A percentile compares a stretch with the other conserved stretches of the same genome.
These are phyloP conservation scores for Struthidea cinerea DNA, from an alignment of 2,113 vertebrate species.

Conservation along the genomic window DNA sequence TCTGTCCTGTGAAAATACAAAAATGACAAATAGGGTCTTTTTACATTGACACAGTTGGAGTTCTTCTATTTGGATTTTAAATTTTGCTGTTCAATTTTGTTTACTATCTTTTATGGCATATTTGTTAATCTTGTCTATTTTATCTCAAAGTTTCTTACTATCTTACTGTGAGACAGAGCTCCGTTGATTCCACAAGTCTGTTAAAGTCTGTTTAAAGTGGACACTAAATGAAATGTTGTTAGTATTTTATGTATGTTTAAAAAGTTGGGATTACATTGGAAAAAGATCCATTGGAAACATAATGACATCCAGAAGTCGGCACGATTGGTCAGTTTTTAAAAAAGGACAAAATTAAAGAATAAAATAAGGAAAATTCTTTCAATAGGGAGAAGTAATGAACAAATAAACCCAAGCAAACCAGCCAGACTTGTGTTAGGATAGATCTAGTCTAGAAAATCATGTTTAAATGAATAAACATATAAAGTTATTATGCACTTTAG, in stretches of 20 bases:
- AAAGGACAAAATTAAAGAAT: not conserved
- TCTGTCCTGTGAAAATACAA: not conserved
- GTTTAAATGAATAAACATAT: not conserved
- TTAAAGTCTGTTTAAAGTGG: not conserved
- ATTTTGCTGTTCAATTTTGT: not conserved
- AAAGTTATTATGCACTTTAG: not conserved
- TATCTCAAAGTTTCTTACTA: not conserved
- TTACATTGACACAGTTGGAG: not conserved
- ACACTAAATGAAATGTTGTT: not conserved
- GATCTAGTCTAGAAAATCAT: not conserved
- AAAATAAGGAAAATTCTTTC: not conserved
- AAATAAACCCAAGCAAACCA: not conserved
- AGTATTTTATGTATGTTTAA: not conserved
- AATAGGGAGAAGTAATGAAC: not conserved
- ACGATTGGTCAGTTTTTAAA: not conserved
- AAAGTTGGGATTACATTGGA: not conserved
- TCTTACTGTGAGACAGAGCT: not conserved
- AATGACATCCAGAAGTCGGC: not conserved
- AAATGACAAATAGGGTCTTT: not conserved
- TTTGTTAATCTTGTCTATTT: not conserved
- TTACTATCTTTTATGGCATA: not conserved
- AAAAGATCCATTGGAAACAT: not conserved
- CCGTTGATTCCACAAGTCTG: not conserved
- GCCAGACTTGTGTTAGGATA: not conserved
- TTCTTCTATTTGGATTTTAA: not conserved